phyloP scores from a whole-genome alignment of 1,140 invertebrate genomes.

The Mycetomoellerius zeteki region DNA sequence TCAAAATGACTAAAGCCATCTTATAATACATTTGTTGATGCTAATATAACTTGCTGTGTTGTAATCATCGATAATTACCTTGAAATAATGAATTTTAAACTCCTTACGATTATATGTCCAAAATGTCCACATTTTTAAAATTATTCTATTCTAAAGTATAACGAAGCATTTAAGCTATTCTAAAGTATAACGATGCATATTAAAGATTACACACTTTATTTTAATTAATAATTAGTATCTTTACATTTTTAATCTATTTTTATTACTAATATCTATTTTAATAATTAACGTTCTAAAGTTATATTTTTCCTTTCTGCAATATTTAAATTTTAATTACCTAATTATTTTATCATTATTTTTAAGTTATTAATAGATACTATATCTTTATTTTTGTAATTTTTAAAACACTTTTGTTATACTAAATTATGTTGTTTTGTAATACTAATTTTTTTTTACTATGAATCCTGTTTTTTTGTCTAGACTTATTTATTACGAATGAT shows the following conservation, averaged over 20 bases:
- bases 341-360: neutral
- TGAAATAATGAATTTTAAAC: neutral
- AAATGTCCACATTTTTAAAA: neutral
- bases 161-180: too few relatives aligned
- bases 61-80: neutral
- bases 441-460: too few relatives aligned
- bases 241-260: neutral
- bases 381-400: neutral
- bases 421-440: too few relatives aligned
- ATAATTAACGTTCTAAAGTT: neutral
- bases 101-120: neutral
- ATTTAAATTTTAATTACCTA: neutral
- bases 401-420: too few relatives aligned
- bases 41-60: neutral
- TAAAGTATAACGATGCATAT: neutral
- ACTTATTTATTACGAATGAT: neutral
- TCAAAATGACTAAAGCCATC: neutral
- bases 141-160: too few relatives aligned
- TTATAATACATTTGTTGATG: neutral
- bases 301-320: neutral
- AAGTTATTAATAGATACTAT: neutral
- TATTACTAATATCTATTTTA: neutral
- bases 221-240: neutral
- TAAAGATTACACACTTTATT: too few relatives aligned
- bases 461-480: neutral